Evolutionary conservation across 2,113 vertebrate genomes (phyloP).

Genomic region (Ancistrus triradiatus): DNA sequence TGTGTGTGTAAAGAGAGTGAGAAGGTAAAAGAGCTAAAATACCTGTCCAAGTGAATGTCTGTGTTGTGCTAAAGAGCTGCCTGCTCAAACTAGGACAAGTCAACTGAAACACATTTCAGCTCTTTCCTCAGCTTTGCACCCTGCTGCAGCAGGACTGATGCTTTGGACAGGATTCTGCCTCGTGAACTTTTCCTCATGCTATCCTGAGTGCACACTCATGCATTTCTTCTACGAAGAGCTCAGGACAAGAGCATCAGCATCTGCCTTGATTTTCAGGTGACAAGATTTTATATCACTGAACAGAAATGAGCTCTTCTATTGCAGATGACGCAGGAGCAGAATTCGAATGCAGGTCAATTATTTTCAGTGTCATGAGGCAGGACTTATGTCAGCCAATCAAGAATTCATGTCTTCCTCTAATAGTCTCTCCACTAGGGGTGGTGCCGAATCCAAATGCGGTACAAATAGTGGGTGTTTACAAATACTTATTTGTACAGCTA

Average conservation of each 20-base stretch:
- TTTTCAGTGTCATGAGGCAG: slow-evolving; percentile 7
- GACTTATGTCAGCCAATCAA: slow-evolving; percentile 2
- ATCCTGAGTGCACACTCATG: background rate
- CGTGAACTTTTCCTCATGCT: background rate
- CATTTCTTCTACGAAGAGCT: background rate
- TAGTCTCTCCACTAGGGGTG: too few relatives aligned
- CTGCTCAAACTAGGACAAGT: slow-evolving; percentile 29
- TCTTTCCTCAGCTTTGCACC: background rate
- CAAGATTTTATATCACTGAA: too few relatives aligned
- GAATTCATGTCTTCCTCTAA: background rate
- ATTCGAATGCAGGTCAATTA: background rate
- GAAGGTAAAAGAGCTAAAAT: too few relatives aligned
- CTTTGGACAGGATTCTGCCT: background rate
- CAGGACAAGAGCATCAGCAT: too few relatives aligned
- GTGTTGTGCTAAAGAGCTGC: slow-evolving; percentile 9
- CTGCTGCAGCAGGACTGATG: background rate
- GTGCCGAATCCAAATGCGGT: too few relatives aligned
- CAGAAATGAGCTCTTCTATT: background rate
- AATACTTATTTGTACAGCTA: too few relatives aligned
- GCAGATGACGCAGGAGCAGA: background rate
- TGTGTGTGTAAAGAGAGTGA: too few relatives aligned
- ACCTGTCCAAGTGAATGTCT: too few relatives aligned
- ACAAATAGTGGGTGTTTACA: too few relatives aligned
- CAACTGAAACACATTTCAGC: slow-evolving; percentile 32
- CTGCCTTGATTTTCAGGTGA: too few relatives aligned